phyloP scores from a whole-genome alignment of 2,888 invertebrate genomes.

The Gastracanthus pulcherrimus region DNA sequence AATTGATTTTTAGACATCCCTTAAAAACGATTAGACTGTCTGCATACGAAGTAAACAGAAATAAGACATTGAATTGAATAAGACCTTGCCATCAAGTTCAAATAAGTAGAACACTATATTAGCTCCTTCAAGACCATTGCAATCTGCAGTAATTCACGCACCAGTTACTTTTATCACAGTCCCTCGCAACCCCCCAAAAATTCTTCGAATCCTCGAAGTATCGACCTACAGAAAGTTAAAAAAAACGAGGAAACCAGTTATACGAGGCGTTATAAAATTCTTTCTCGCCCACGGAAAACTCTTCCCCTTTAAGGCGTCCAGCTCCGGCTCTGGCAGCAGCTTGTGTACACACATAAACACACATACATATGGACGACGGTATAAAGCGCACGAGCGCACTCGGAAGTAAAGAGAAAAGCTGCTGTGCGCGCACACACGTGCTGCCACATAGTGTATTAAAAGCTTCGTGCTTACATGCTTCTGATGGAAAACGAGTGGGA shows the following conservation, averaged over 20 bases:
- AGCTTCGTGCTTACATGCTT: constrained; percentile 4
- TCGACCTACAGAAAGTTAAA: background rate
- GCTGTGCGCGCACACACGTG: background rate
- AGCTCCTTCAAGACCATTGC: too few relatives aligned
- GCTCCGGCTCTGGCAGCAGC: background rate
- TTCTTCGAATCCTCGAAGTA: background rate
- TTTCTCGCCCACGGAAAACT: constrained; percentile 7
- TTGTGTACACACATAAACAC: background rate
- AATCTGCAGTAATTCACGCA: constrained; percentile 1
- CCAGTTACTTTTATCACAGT: background rate
- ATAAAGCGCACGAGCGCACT: background rate
- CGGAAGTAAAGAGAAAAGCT: background rate
- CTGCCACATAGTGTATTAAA: constrained; percentile 33
- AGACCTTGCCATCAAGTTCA: too few relatives aligned
- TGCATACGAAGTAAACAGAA: too few relatives aligned
- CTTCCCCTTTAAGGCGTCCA: constrained; percentile 27
- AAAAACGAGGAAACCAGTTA: constrained; percentile 4
- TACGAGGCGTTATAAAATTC: constrained; percentile 29
- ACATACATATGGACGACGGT: background rate
- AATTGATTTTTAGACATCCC: too few relatives aligned
- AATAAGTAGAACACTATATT: too few relatives aligned
- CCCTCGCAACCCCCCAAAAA: background rate
- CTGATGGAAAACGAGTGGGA: background rate
- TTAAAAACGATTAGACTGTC: too few relatives aligned
- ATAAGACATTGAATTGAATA: too few relatives aligned